These are phyloP conservation scores for Dione vanillae DNA, from an alignment of 2,888 invertebrate species.

Conservation along the genomic window DNA sequence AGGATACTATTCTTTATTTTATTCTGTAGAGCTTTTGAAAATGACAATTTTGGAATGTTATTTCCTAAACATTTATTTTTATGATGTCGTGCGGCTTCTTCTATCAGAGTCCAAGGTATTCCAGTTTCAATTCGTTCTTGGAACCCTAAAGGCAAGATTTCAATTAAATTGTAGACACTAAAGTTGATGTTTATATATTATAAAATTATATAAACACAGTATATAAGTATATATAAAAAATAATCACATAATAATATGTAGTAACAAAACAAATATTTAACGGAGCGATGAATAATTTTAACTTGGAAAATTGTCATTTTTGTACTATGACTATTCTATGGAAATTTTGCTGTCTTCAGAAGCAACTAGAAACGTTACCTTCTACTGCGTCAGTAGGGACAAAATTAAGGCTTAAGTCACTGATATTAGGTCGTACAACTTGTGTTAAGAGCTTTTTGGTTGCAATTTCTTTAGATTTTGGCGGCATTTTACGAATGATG, in stretches of 20 bases:
- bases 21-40: slow-evolving; percentile 63
- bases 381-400: slow-evolving; percentile 65
- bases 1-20: slow-evolving; percentile 69
- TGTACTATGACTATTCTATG: not conserved
- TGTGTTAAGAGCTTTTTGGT: slow-evolving; percentile 58
- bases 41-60: slow-evolving; percentile 55
- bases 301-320: slow-evolving; percentile 4
- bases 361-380: slow-evolving; percentile 56
- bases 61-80: slow-evolving; percentile 56
- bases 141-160: slow-evolving; percentile 57
- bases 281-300: not conserved
- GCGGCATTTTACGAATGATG: slow-evolving; percentile 57
- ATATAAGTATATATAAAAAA: not conserved
- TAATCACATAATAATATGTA: not conserved
- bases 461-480: slow-evolving; percentile 59
- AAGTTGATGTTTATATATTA: not conserved
- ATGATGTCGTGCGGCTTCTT: slow-evolving; percentile 62
- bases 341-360: not conserved
- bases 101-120: slow-evolving; percentile 67
- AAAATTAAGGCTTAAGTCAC: slow-evolving; percentile 65
- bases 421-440: slow-evolving; percentile 62
- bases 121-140: slow-evolving; percentile 68
- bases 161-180: not conserved
- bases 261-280: slow-evolving; percentile 1
- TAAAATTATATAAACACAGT: not conserved